phyloP scores from a whole-genome alignment of 2,113 vertebrate species.

The Phycodurus eques region DNA sequence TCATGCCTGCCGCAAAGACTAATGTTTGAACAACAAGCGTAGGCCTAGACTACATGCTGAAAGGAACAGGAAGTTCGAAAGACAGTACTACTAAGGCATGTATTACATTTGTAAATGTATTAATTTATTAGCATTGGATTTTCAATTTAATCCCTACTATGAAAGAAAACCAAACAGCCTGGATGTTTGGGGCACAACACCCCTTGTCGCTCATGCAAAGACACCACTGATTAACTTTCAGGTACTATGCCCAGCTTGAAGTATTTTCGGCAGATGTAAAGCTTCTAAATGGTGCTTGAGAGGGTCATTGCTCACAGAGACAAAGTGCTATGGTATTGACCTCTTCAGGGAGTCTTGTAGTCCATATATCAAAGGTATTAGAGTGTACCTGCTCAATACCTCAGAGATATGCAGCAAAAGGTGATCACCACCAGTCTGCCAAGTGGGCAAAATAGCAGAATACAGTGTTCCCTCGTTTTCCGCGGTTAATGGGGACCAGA shows the following conservation, averaged over 20 bases:
- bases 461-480: too few species aligned
- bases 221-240: conserved; percentile 46
- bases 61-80: background rate
- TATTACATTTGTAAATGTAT: background rate
- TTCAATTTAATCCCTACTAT: background rate
- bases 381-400: conserved; percentile 74
- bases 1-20: too few species aligned
- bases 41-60: background rate
- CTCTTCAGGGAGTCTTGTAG: conserved; percentile 72
- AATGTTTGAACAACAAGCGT: background rate
- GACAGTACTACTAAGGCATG: background rate
- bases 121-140: background rate
- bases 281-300: conserved; percentile 72
- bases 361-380: conserved; percentile 76
- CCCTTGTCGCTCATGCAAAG: background rate
- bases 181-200: background rate
- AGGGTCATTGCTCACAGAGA: conserved; percentile 74
- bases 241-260: conserved; percentile 43
- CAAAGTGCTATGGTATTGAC: conserved; percentile 75
- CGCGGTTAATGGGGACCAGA: too few species aligned
- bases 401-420: conserved; percentile 73
- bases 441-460: background rate
- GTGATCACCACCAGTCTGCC: conserved; percentile 72
- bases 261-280: conserved; percentile 74
- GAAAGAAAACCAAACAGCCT: background rate